Base-by-base conservation (phyloP, 2,113 vertebrate genomes). In the Plotosus lineatus region DNA sequence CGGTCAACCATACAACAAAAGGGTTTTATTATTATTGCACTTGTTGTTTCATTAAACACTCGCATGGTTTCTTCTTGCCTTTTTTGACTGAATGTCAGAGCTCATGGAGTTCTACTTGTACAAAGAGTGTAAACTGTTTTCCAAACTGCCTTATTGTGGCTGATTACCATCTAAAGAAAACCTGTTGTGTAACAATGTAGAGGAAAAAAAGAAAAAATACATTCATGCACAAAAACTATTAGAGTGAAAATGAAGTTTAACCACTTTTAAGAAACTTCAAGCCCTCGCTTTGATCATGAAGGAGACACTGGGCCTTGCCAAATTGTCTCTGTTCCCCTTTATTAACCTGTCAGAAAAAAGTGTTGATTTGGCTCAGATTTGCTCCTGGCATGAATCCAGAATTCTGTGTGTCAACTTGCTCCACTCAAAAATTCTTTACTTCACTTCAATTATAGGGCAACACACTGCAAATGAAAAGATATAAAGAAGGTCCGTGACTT, bases 141-240 rank as follows among this genome's bases (percentile, higher is more conserved):
- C 15, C 0, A 7, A 26, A 14, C 6, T 10, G 12, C n/a, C 14
- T 14, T 26, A 44, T 5, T 26, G 40, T 42, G 42, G 11, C 65
- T 31, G 68, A 71, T 69, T 69, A 46, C n/a, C 66, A 69, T 71
- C 26, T 48, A 68, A 71, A 71, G 42, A 66, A 66, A 38, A 68
- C 42, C 6, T 4, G 63, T 68, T 71, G 26, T 31, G 68, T 71
- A 71, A 48, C 42, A 71, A 19, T 31, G 42, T 48, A n/a, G n/a
- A n/a, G n/a, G 15, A 71, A 46, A 71, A 71, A 71, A 42, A 19
- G n/a, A n/a, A n/a, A n/a, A n/a, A n/a, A n/a, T n/a, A n/a, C n/a
- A n/a, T n/a, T 1, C 12, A 14, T 19, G 11, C 58, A 40, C 12
- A 40, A 40, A 66, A 10, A 44, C n/a, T 28, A 28, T 48, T 28